A percentile compares a stretch with the other conserved stretches of the same genome.
phyloP scores from a whole-genome alignment of 2,888 invertebrate species.

The Phaedon cochleariae region DNA sequence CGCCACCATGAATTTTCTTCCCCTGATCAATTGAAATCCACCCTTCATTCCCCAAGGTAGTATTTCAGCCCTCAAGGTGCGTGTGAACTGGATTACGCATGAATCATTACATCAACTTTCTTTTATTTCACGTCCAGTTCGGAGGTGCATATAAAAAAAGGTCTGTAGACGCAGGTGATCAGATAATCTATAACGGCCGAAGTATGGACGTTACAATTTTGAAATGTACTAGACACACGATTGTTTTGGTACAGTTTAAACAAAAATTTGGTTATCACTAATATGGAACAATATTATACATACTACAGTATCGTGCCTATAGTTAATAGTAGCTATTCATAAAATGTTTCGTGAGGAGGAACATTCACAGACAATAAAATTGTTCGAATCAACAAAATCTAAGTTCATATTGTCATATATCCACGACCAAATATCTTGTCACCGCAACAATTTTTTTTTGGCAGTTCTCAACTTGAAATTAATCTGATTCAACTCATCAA shows the following conservation, averaged over 20 bases:
- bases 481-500: no score
- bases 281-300: no score
- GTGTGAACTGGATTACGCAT: conserved; percentile 34
- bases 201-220: conserved; percentile 26
- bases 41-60: conserved; percentile 28
- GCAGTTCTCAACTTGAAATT: no score
- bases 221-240: neutral
- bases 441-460: no score
- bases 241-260: neutral
- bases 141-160: conserved; percentile 33
- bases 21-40: conserved; percentile 15
- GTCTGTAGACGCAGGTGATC: conserved; percentile 37
- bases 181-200: conserved; percentile 44
- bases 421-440: no score
- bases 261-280: neutral
- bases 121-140: conserved; percentile 38
- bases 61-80: conserved; percentile 38
- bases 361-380: no score
- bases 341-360: no score
- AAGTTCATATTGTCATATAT: no score
- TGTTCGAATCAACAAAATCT: no score
- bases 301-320: no score
- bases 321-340: no score
- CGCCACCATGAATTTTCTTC: conserved; percentile 11
- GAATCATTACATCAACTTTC: conserved; percentile 32